Evolutionary conservation across 2,888 invertebrate genomes (phyloP).

Genomic region (Eristalinus aeneus): DNA sequence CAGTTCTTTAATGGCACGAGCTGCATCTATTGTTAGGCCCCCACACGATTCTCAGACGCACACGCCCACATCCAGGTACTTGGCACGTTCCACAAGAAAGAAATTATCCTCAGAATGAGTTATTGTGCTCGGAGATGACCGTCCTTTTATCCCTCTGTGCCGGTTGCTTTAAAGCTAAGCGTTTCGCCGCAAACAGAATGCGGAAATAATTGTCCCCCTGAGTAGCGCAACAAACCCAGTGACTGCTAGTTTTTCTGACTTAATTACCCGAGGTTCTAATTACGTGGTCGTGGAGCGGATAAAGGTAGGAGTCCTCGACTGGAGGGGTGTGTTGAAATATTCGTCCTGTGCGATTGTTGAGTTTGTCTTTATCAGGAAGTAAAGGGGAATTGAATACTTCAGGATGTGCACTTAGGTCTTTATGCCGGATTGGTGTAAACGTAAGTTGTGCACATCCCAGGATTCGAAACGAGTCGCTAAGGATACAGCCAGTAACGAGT

Average conservation of each 20-base stretch:
- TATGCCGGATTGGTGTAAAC: no score
- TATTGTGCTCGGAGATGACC: neutral
- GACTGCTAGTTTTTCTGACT: neutral
- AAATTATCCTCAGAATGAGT: neutral
- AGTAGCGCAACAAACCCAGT: neutral
- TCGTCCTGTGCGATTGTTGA: neutral
- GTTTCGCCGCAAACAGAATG: neutral
- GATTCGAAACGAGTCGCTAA: no score
- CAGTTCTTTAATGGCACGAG: slow-evolving; percentile 13
- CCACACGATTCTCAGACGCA: neutral
- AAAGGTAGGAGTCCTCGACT: neutral
- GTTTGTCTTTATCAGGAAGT: neutral
- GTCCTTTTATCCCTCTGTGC: neutral
- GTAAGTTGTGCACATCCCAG: no score
- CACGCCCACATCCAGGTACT: neutral
- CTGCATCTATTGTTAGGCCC: slow-evolving; percentile 54
- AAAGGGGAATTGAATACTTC: neutral
- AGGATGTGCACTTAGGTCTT: no score
- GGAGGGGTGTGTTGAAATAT: neutral
- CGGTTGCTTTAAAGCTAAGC: neutral
- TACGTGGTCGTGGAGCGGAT: neutral
- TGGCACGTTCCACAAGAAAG: neutral
- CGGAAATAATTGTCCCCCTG: neutral
- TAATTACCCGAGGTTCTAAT: neutral
- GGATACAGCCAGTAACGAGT: no score